phyloP scores from a whole-genome alignment of 1,140 invertebrate genomes.

The Odontomachus brunneus region DNA sequence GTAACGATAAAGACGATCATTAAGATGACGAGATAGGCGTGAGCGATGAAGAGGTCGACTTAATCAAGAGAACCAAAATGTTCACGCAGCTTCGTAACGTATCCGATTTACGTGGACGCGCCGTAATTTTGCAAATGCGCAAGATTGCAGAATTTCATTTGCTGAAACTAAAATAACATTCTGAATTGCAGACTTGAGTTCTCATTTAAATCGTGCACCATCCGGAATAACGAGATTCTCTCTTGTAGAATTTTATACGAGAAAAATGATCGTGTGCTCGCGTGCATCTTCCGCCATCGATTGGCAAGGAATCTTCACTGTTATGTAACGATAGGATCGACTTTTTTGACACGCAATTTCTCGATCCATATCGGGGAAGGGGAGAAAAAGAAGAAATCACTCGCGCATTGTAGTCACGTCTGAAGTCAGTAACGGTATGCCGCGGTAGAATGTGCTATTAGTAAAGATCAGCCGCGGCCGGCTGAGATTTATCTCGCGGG shows the following conservation, averaged over 20 bases:
- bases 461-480: slow-evolving; percentile 26
- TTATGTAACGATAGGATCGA: slow-evolving; percentile 6
- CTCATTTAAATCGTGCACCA: no score
- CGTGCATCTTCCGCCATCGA: background rate
- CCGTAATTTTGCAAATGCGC: no score
- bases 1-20: background rate
- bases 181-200: no score
- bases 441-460: slow-evolving; percentile 49
- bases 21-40: background rate
- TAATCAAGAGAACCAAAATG: no score
- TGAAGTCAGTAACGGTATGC: slow-evolving; percentile 28
- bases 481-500: slow-evolving; percentile 27
- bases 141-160: no score
- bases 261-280: no score
- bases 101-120: no score
- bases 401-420: slow-evolving; percentile 41
- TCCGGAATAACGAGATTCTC: no score
- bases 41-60: background rate
- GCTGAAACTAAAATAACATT: no score
- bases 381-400: background rate
- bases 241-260: background rate
- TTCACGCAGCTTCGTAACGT: no score
- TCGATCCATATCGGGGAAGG: slow-evolving; percentile 7
- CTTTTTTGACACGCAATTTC: slow-evolving; percentile 9
- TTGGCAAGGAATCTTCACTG: background rate